phyloP scores from a whole-genome alignment of 2,888 invertebrate species.

The Campoletis raptor region DNA sequence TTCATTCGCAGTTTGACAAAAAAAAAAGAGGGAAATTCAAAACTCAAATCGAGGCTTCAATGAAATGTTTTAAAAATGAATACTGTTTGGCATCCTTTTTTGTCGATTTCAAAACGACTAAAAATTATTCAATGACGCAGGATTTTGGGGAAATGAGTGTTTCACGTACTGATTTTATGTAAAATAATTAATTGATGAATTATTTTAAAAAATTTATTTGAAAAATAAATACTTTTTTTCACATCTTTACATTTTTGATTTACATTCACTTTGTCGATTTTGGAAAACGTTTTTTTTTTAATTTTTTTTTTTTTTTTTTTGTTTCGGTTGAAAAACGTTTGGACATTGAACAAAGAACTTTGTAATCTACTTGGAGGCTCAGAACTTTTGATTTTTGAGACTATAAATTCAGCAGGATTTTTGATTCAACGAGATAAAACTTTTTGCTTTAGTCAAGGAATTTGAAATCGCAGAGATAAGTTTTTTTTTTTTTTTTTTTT shows the following conservation, averaged over 20 bases:
- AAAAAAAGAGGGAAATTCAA: neutral
- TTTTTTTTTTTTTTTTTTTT: slow-evolving; percentile 1
- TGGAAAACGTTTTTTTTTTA: no score
- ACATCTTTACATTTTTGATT: neutral
- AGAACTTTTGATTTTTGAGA: neutral
- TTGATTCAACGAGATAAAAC: neutral
- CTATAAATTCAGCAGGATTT: neutral
- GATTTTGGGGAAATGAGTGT: neutral
- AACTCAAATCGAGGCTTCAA: neutral
- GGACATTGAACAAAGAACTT: neutral
- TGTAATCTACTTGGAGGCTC: neutral
- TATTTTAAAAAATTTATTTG: neutral
- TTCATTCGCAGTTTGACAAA: slow-evolving; percentile 23
- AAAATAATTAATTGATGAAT: neutral
- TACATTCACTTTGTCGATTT: no score
- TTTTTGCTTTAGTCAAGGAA: neutral
- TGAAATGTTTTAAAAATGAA: neutral
- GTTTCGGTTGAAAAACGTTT: no score
- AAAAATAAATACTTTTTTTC: neutral
- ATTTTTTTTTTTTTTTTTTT: no score
- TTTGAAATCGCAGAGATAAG: neutral
- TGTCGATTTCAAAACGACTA: neutral
- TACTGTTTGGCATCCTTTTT: neutral
- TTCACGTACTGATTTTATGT: neutral
- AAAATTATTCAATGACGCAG: neutral